Evolutionary conservation across 2,888 invertebrate genomes (phyloP), one percentile per base, ranked within the genome.

Genomic region (Physocephala rufipes): DNA sequence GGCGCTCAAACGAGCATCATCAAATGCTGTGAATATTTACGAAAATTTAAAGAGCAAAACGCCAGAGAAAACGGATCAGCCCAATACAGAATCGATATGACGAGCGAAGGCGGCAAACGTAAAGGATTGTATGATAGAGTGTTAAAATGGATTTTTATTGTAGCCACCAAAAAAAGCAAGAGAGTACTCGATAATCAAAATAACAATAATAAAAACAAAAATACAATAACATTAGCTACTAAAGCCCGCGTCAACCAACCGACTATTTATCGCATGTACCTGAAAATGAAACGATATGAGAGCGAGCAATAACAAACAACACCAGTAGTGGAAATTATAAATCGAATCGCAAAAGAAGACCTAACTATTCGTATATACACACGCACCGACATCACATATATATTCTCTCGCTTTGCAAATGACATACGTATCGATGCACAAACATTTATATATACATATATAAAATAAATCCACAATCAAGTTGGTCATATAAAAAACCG

Each of bases 311-410:
- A 65, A 26, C 28, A 53, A 19, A 53, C 66, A 19, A 53, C n/a
- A 49, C 12, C 16, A 28, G n/a, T 13, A 24, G 43, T 51, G 21
- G 30, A 66, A 36, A 16, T n/a, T 21, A 28, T 28, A 30, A 51
- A 59, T 45, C 28, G 47, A 67, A 59, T 66, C 36, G 43, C 45
- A 24, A n/a, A 67, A 49, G 65, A 65, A 65, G n/a, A n/a, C n/a
- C n/a, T n/a, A n/a, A n/a, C n/a, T n/a, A n/a, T n/a, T 13, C n/a
- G 26, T 51, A 51, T 28, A 55, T 65, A 55, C 16, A 19, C 16
- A 21, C 1, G 13, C n/a, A n/a, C n/a, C n/a, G n/a, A n/a, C n/a
- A n/a, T n/a, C n/a, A n/a, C n/a, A n/a, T n/a, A n/a, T n/a, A n/a
- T n/a, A n/a, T n/a, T n/a, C n/a, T n/a, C n/a, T n/a, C n/a, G n/a